These are phyloP conservation scores for Emydura subglobosa DNA, from an alignment of 2,113 vertebrate species.

Conservation along the genomic window DNA sequence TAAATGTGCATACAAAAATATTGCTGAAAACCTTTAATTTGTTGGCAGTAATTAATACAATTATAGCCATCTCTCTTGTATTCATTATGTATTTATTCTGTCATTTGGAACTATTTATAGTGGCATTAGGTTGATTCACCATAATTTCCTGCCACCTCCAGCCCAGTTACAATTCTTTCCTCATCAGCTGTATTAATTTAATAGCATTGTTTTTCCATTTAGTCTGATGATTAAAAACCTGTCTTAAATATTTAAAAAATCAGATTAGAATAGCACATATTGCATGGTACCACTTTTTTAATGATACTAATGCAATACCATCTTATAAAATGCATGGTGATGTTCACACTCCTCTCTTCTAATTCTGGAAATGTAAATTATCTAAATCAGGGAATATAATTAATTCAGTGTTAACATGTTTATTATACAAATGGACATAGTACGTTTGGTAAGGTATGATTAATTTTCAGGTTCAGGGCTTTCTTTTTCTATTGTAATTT, in stretches of 20 bases:
- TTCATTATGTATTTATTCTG: conserved; percentile 69
- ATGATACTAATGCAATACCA: not conserved
- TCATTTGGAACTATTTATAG: conserved; percentile 76
- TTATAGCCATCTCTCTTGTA: conserved; percentile 58
- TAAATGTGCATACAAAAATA: conserved; percentile 69
- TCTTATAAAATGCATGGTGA: not conserved
- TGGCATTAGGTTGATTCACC: conserved; percentile 57
- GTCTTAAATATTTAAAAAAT: not conserved
- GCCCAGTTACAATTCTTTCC: conserved; percentile 55
- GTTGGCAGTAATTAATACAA: conserved; percentile 74
- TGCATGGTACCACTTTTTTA: not conserved
- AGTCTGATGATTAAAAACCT: not conserved
- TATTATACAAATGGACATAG: not conserved
- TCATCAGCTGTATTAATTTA: conserved; percentile 33
- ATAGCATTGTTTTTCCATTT: not conserved
- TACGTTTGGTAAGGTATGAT: not conserved
- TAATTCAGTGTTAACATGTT: not conserved
- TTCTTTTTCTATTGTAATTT: not conserved
- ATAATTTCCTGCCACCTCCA: conserved; percentile 76
- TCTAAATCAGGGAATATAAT: not conserved
- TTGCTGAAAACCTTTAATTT: conserved; percentile 76
- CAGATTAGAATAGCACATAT: not conserved
- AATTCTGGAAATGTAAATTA: not conserved
- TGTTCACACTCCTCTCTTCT: not conserved
- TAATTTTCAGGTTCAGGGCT: not conserved